Conservation (phyloP, 2,888 invertebrate genomes). For the Euzetes globulus region DNA sequence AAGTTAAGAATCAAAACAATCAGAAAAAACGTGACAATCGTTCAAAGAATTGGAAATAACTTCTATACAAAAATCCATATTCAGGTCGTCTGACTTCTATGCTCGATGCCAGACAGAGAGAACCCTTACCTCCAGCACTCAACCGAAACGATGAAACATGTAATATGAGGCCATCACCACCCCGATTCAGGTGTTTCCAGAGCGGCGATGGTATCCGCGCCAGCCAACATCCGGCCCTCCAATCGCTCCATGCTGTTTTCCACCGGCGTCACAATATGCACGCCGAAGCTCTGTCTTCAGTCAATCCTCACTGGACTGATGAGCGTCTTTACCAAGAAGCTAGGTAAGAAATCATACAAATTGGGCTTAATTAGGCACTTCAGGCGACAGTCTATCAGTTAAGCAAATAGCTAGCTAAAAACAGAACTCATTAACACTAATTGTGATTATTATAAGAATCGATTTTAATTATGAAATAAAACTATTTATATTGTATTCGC, state of each 20-base stretch:
- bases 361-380: no score
- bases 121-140: slow-evolving; percentile 26
- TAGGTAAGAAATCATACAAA: slow-evolving; percentile 37
- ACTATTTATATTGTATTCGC: background rate
- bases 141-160: slow-evolving; percentile 11
- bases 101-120: slow-evolving; percentile 19
- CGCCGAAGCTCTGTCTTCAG: slow-evolving; percentile 54
- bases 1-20: no score
- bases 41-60: no score
- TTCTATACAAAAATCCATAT: background rate
- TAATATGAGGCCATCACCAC: slow-evolving; percentile 35
- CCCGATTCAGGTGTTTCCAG: slow-evolving; percentile 35
- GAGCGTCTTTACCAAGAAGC: slow-evolving; percentile 69
- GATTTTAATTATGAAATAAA: background rate
- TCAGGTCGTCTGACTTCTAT: background rate
- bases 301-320: slow-evolving; percentile 73
- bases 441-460: background rate
- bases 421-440: background rate
- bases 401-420: background rate
- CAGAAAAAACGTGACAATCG: no score
- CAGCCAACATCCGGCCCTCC: slow-evolving; percentile 35
- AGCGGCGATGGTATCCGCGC: slow-evolving; percentile 35
- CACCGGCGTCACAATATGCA: slow-evolving; percentile 66
- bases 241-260: slow-evolving; percentile 27
- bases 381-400: background rate